These are phyloP conservation scores for Sinosuthora webbiana DNA, from an alignment of 2,113 vertebrate genomes.

Conservation along the genomic window DNA sequence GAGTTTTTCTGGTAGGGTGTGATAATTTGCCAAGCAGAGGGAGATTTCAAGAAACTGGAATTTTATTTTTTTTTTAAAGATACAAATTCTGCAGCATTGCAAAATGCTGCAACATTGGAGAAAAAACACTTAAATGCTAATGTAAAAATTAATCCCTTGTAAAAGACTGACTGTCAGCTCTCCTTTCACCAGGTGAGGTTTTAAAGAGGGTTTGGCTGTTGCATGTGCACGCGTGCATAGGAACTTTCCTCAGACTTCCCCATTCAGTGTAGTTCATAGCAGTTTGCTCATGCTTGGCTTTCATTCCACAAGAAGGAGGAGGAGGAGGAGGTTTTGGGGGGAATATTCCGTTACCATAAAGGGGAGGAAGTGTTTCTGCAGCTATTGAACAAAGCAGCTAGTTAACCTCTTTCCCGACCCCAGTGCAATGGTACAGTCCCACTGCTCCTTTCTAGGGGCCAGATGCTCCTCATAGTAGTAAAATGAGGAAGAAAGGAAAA, in stretches of 20 bases:
- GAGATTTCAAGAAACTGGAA: not conserved
- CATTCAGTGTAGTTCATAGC: not conserved
- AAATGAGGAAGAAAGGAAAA: not conserved
- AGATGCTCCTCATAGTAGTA: slow-evolving; percentile 24
- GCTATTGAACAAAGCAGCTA: slow-evolving; percentile 13
- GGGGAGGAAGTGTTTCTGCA: slow-evolving; percentile 41
- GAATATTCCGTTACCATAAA: slow-evolving; percentile 43
- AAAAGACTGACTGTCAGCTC: not conserved
- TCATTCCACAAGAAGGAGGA: not conserved
- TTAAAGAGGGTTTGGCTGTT: not conserved
- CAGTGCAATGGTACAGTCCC: not conserved
- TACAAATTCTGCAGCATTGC: not conserved
- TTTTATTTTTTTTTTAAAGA: not conserved
- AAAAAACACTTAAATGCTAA: not conserved
- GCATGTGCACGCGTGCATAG: not conserved
- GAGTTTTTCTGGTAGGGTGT: not conserved
- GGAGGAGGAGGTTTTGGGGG: not conserved
- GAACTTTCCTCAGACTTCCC: slow-evolving; percentile 23
- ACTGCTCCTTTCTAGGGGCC: slow-evolving; percentile 16
- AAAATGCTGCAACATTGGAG: not conserved
- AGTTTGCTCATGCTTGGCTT: slow-evolving; percentile 31
- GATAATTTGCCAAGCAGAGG: not conserved
- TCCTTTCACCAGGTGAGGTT: not conserved
- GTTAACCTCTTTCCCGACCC: not conserved
- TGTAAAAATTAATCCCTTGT: not conserved